Conservation (phyloP, 2,797 vertebrate species). For the Hephaestus fuliginosus region DNA sequence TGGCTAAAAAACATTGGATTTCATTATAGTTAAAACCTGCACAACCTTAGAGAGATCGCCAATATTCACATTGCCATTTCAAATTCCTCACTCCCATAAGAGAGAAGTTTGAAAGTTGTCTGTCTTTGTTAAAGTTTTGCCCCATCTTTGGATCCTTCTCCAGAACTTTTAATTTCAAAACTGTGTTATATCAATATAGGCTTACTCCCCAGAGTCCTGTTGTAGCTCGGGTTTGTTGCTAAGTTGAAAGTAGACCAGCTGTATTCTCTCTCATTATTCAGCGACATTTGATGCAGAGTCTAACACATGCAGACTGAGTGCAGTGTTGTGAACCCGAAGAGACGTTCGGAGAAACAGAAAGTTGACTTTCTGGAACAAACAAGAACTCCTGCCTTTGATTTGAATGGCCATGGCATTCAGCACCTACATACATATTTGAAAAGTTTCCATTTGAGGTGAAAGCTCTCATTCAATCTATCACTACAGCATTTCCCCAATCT, state of each 20-base stretch:
- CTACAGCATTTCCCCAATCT: background rate
- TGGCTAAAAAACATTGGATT: background rate
- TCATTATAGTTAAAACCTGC: background rate
- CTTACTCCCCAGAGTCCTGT: constrained; percentile 50
- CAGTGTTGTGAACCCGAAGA: constrained; percentile 31
- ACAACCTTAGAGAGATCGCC: background rate
- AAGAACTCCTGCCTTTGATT: constrained; percentile 22
- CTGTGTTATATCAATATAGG: constrained; percentile 46
- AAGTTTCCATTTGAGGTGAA: constrained; percentile 31
- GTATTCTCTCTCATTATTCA: constrained; percentile 57
- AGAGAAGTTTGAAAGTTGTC: constrained; percentile 46
- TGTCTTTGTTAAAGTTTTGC: constrained; percentile 32
- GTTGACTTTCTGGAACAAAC: constrained; percentile 19
- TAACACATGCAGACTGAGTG: constrained; percentile 27
- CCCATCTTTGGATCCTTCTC: constrained; percentile 27
- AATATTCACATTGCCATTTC: constrained; percentile 7
- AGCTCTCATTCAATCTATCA: constrained; percentile 6
- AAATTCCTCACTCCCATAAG: constrained; percentile 4
- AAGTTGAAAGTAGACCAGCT: constrained; percentile 57
- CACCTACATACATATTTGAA: constrained; percentile 30
- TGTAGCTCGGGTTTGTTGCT: constrained; percentile 46
- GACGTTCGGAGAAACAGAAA: constrained; percentile 37
- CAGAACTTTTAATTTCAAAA: constrained; percentile 54
- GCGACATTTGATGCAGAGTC: constrained; percentile 41
- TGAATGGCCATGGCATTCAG: constrained; percentile 18